Evolutionary conservation across 2,888 invertebrate genomes (phyloP).

Genomic region (Parnassius smintheus): DNA sequence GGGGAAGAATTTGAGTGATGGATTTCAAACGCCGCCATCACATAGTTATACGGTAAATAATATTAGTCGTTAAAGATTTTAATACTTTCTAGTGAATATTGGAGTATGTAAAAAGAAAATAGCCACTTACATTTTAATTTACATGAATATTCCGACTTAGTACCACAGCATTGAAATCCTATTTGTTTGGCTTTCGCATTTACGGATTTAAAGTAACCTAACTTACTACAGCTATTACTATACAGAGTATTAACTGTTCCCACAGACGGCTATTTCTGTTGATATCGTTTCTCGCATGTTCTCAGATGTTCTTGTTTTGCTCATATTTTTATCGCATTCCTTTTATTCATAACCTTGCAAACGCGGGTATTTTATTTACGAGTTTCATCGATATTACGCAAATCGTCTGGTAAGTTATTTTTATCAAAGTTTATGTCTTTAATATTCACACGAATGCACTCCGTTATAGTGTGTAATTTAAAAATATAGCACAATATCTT

Average conservation of each 20-base stretch:
- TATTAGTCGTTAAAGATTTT: too few relatives aligned
- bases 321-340: conserved; percentile 13
- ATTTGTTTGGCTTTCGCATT: conserved; percentile 45
- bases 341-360: conserved; percentile 14
- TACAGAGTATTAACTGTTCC: conserved; percentile 18
- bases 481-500: too few relatives aligned
- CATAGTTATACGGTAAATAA: too few relatives aligned
- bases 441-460: not conserved
- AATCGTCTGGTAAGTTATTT: not conserved
- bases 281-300: conserved; percentile 23
- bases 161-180: conserved; percentile 3
- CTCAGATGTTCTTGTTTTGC: conserved; percentile 7
- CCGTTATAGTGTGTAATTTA: not conserved
- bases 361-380: not conserved
- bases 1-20: too few relatives aligned
- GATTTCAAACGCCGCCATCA: too few relatives aligned
- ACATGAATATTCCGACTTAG: conserved; percentile 1
- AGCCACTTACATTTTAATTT: not conserved
- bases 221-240: conserved; percentile 5
- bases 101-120: too few relatives aligned
- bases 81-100: too few relatives aligned
- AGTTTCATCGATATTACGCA: not conserved
- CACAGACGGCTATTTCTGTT: conserved; percentile 24
- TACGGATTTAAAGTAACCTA: conserved; percentile 34
- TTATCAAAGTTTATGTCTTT: not conserved